phyloP scores from a whole-genome alignment of 2,888 invertebrate species.

The Agrotis exclamationis region DNA sequence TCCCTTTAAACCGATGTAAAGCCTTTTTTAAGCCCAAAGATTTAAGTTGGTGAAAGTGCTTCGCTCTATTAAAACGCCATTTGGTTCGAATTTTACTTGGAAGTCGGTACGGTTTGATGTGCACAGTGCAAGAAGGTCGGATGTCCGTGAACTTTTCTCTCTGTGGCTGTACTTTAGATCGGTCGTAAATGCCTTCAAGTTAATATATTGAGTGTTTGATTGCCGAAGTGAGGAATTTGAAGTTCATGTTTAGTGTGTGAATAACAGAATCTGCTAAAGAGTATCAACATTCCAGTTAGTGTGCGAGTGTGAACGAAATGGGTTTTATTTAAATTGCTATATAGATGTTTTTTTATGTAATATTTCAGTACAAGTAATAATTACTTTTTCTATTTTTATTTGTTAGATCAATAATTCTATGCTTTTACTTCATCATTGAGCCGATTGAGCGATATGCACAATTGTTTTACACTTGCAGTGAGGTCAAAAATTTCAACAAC shows the following conservation, averaged over 20 bases:
- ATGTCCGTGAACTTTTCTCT: slow-evolving; percentile 51
- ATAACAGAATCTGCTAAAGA: background rate
- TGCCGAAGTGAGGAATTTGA: background rate
- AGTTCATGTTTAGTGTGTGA: background rate
- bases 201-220: background rate
- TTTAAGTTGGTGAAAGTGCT: slow-evolving; percentile 90
- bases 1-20: slow-evolving; percentile 90
- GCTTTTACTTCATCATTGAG: background rate
- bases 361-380: background rate
- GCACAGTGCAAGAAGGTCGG: slow-evolving; percentile 55
- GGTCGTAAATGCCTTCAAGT: background rate
- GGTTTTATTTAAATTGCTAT: background rate
- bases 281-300: too few species aligned
- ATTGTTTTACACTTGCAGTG: background rate
- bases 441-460: too few species aligned
- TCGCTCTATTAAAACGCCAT: slow-evolving; percentile 89
- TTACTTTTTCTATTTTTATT: background rate
- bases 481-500: slow-evolving; percentile 1
- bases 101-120: slow-evolving; percentile 67
- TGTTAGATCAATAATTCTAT: background rate
- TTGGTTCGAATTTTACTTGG: slow-evolving; percentile 80
- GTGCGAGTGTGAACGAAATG: background rate
- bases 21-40: slow-evolving; percentile 91
- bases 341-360: background rate
- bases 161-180: slow-evolving; percentile 19